Base-by-base conservation (phyloP, 1,140 invertebrate species). In the Kradibia gibbosae region DNA sequence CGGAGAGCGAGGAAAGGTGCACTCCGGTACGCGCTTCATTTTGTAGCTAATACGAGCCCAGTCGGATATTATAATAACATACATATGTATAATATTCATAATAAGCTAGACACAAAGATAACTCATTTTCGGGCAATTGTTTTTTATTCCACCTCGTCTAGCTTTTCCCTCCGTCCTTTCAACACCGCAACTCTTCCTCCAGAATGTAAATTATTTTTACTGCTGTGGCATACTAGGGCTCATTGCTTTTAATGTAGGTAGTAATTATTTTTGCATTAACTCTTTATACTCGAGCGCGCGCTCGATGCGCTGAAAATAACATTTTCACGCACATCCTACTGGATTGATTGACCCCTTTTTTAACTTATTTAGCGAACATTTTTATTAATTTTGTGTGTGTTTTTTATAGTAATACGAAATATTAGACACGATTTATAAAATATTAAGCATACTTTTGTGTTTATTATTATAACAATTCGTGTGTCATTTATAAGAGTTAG, bases 201-300 rank as follows among this genome's bases (percentile, higher is more conserved):
- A 60, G 65, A 71, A 71, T 71, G 77, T 15, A 65, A 50, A 71
- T 55, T 71, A 45, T 45, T 53, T 48, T 53, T 75, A 75, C 36
- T 55, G 15, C 25, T 13, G 42, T 22, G 45, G 45, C 70, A 5
- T 72, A 17, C 22, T 45, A 15, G n/a, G 70, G 31, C 7, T 55
- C 28, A 0, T 70, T 39, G 48, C 20, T 36, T 70, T 50, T 17
- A 20, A 22, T 42, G 20, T 7, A 70, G 62, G 62, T 67, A 34
- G 62, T 20, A 34, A 2, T 3, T 60, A 3, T 60, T 60, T 60
- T 8, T 10, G 57, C 28, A 25, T 11, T 65, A 15, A 2, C 60
- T 8, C 36, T 34, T 3, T 22, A 15, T n/a, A n/a, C 10, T 57
- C n/a, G 53, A 17, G 20, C 10, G 3, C 53, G 53, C 22, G 15